phyloP scores from a whole-genome alignment of 2,797 vertebrate species.

The Anisognathus igniventris region DNA sequence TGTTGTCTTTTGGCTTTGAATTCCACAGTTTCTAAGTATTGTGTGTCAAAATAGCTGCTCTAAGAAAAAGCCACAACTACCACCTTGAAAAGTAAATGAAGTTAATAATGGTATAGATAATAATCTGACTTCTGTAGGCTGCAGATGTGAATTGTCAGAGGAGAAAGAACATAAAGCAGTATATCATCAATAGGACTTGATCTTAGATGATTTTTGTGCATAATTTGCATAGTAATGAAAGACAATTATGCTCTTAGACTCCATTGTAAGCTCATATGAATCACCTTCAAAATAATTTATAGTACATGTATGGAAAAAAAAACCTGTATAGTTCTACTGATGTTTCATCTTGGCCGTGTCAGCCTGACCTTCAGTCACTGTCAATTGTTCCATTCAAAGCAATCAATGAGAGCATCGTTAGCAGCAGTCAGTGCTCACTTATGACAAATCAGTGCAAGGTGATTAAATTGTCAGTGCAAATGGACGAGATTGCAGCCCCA shows the following conservation, averaged over 20 bases:
- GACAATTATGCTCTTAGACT: slow-evolving; percentile 42
- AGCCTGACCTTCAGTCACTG: slow-evolving; percentile 42
- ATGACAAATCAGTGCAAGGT: neutral
- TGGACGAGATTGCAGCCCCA: neutral
- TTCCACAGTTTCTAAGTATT: neutral
- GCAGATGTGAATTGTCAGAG: slow-evolving; percentile 61
- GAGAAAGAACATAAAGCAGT: slow-evolving; percentile 63
- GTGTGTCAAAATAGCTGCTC: slow-evolving; percentile 13
- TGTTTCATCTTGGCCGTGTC: neutral
- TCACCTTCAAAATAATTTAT: slow-evolving; percentile 51
- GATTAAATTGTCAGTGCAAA: neutral
- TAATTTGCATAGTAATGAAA: slow-evolving; percentile 73
- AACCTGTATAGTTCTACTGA: neutral
- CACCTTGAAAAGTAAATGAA: slow-evolving; percentile 26
- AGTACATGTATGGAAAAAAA: neutral
- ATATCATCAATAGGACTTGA: slow-evolving; percentile 65
- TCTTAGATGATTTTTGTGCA: slow-evolving; percentile 65
- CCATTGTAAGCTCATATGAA: slow-evolving; percentile 42
- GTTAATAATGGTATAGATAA: slow-evolving; percentile 69
- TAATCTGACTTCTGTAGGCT: slow-evolving; percentile 61
- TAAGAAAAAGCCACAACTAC: slow-evolving; percentile 18
- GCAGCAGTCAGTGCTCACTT: neutral
- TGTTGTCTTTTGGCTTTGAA: slow-evolving; percentile 12
- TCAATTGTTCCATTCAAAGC: neutral
- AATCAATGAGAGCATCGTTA: slow-evolving; percentile 46